Conservation (phyloP, 2,113 vertebrate genomes). For the Collichthys lucidus region DNA sequence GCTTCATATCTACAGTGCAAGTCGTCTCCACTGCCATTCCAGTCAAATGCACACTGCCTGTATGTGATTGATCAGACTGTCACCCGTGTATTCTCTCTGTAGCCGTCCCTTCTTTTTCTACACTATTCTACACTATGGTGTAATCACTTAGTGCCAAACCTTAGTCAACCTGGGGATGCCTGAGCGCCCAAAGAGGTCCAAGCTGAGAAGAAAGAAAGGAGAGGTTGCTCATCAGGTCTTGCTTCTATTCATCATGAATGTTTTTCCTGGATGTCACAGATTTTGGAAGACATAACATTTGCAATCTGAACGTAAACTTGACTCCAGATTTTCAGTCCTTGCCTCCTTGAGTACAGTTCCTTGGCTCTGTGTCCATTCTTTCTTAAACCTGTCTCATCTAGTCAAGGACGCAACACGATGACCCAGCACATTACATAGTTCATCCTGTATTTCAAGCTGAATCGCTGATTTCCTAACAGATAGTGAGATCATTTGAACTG, state of each 20-base stretch:
- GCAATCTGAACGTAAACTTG: constrained; percentile 39
- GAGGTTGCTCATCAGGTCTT: constrained; percentile 14
- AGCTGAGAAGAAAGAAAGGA: constrained; percentile 1
- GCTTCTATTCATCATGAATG: constrained; percentile 56
- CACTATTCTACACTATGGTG: constrained; percentile 23
- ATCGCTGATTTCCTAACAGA: constrained; percentile 57
- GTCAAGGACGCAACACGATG: constrained; percentile 43
- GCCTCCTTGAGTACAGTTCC: constrained; percentile 16
- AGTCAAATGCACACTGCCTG: constrained; percentile 55
- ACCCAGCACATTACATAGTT: constrained; percentile 30
- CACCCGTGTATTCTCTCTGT: constrained; percentile 21
- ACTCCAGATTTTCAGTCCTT: constrained; percentile 26
- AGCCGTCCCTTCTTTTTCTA: constrained; percentile 12
- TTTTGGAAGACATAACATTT: constrained; percentile 22
- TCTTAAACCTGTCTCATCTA: constrained; percentile 27
- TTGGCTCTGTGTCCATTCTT: constrained; percentile 10
- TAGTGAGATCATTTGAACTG: constrained; percentile 62
- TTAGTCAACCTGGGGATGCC: constrained; percentile 43
- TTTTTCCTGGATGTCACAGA: constrained; percentile 38
- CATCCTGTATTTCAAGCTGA: constrained; percentile 51
- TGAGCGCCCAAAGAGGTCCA: constrained; percentile 21
- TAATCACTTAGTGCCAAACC: constrained; percentile 74
- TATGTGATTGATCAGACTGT: constrained; percentile 21
- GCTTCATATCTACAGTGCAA: constrained; percentile 65
- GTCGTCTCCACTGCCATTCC: constrained; percentile 63